A percentile compares a stretch with the other conserved stretches of the same genome.
Conservation (phyloP, 2,888 invertebrate genomes). For the Junonia oenone region DNA sequence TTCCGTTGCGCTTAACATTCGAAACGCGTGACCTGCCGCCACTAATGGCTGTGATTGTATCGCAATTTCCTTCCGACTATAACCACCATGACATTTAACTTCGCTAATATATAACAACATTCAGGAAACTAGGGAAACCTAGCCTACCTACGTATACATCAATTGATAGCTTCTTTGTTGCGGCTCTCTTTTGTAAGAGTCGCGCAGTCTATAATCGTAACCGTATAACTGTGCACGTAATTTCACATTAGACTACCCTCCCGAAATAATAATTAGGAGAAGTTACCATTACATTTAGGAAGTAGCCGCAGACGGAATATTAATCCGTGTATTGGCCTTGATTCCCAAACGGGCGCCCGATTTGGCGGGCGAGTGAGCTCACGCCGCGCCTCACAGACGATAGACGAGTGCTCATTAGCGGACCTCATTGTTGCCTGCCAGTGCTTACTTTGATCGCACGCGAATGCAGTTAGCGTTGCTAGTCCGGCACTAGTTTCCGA, state of each 20-base stretch:
- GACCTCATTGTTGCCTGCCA: slow-evolving; percentile 51
- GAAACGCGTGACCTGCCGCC: slow-evolving; percentile 23
- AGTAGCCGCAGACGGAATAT: slow-evolving; percentile 58
- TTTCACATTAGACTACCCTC: slow-evolving; percentile 42
- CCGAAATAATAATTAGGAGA: slow-evolving; percentile 61
- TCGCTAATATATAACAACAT: neutral
- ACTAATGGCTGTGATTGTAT: slow-evolving; percentile 29
- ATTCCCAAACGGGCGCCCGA: slow-evolving; percentile 70
- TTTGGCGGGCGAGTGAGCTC: slow-evolving; percentile 66
- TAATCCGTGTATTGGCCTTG: slow-evolving; percentile 68
- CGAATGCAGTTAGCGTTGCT: slow-evolving; percentile 73
- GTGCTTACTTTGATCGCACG: slow-evolving; percentile 60
- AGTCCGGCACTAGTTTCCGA: slow-evolving; percentile 72
- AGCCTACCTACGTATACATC: neutral
- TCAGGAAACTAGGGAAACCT: neutral
- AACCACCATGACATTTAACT: slow-evolving; percentile 11
- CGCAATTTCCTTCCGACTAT: slow-evolving; percentile 28
- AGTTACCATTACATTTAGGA: slow-evolving; percentile 67
- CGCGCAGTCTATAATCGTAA: slow-evolving; percentile 13
- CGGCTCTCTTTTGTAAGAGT: slow-evolving; percentile 1
- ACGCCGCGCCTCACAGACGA: slow-evolving; percentile 50
- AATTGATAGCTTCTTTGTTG: neutral
- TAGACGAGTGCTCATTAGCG: slow-evolving; percentile 44
- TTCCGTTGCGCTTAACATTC: slow-evolving; percentile 24
- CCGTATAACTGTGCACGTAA: slow-evolving; percentile 38